Evolutionary conservation across 2,888 invertebrate genomes (phyloP), one percentile per base, ranked within the genome.

Genomic region (Amitus sp.): DNA sequence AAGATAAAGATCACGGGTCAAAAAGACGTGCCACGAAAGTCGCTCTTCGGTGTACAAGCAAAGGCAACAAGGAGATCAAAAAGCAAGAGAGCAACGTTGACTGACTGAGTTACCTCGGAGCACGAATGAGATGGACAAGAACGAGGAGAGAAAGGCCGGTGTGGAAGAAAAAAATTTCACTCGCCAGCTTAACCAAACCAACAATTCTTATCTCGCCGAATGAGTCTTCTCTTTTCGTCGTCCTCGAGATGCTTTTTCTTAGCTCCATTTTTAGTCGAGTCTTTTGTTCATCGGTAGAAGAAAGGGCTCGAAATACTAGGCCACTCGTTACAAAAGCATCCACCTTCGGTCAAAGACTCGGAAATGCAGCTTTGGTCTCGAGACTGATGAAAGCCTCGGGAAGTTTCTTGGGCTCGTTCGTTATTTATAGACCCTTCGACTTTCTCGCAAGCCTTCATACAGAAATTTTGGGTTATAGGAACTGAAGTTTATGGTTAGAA

Each of bases 1-100:
- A 49, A 55, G 63, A 64, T 64, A 59, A 64, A 64, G 63, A 59
- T 64, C 59, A 64, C 59, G 56, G 59, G 63, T 60, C 59, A 59
- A 60, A 64, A 60, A 64, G 56, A 60, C 53, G 47, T 23, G 30
- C 47, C 30, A 47, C 47, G 30, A 47, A 19, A 28, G 47, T 33
- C 46, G 56, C 52, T 60, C 63, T 56, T 64, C 53, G 52, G 27
- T 19, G 47, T 18, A 40, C 49, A 49, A 39, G 39, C 42, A 23
- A 49, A 45, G 33, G 52, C 12, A 6, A 9, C 19, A 12, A 7
- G 19, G 12, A 20, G 13, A 12, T 13, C 3, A 34, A 34, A 34
- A 13, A n/a, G 3, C 13, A 34, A 34, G n/a, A 34, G 34, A 34
- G 12, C 34, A 13, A 13, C 34, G 10, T 5, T 13, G 34, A 13